A percentile compares a stretch with the other conserved stretches of the same genome.
Conservation (phyloP, 2,888 invertebrate genomes). For the Lithophane semibrunnea region DNA sequence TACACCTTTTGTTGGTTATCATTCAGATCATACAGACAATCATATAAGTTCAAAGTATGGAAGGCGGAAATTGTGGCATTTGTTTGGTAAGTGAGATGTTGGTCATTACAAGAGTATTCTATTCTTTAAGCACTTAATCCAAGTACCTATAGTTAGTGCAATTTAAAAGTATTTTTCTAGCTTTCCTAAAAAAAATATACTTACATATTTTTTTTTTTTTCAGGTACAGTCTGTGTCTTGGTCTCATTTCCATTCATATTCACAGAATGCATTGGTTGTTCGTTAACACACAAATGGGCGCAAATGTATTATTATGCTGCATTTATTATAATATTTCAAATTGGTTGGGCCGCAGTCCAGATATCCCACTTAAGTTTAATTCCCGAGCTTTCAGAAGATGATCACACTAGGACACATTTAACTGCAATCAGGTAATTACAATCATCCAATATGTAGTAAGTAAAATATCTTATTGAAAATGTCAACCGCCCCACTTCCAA, state of each 20-base stretch:
- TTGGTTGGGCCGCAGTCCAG: constrained; percentile 98
- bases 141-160: no score
- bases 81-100: constrained; percentile 92
- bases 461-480: not conserved
- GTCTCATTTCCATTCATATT: constrained; percentile 97
- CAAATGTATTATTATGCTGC: constrained; percentile 94
- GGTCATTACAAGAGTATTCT: not conserved
- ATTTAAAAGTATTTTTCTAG: not conserved
- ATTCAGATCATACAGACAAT: constrained; percentile 94
- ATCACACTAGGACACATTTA: constrained; percentile 93
- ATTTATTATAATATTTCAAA: constrained; percentile 96
- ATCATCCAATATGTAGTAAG: not conserved
- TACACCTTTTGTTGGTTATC: constrained; percentile 96
- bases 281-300: constrained; percentile 91
- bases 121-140: no score
- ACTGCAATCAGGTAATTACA: constrained; percentile 92
- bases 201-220: constrained; percentile 67
- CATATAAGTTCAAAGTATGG: constrained; percentile 93
- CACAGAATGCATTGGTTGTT: constrained; percentile 93
- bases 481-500: not conserved
- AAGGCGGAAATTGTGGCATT: constrained; percentile 96
- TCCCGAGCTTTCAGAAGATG: constrained; percentile 94
- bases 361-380: constrained; percentile 97
- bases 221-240: constrained; percentile 94
- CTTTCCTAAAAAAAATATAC: not conserved